Conservation (phyloP, 2,888 invertebrate genomes). For the Agrochola litura region DNA sequence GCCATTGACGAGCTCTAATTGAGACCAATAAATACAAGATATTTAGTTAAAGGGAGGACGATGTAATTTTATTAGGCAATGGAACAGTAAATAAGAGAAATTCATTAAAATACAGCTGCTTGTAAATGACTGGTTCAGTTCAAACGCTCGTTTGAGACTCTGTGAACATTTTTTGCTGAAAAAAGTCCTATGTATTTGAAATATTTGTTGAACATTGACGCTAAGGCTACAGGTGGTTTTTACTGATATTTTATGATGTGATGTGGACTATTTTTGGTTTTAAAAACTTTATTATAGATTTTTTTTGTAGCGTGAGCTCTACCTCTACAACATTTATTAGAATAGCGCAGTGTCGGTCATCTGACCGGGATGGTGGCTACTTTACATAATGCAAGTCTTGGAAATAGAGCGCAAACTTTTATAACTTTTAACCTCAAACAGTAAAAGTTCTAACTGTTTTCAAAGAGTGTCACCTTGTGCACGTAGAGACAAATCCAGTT, state of each 20-base stretch:
- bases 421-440: conserved; percentile 15
- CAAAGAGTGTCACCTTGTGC: neutral
- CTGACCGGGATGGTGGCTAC: neutral
- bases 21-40: conserved; percentile 49
- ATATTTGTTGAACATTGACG: conserved; percentile 1
- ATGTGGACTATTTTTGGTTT: neutral
- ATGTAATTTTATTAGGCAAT: conserved; percentile 37
- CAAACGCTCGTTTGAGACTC: neutral
- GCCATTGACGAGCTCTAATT: conserved; percentile 40
- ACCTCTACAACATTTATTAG: neutral
- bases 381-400: conserved; percentile 1
- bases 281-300: neutral
- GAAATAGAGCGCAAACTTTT: neutral
- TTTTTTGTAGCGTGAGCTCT: neutral
- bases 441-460: conserved; percentile 20
- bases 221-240: neutral
- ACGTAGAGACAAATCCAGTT: conserved; percentile 5
- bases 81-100: conserved; percentile 42
- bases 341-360: neutral
- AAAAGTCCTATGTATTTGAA: neutral
- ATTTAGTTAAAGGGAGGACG: conserved; percentile 28
- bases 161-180: neutral
- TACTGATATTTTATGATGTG: neutral
- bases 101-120: conserved; percentile 20
- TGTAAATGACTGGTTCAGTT: neutral